These are phyloP conservation scores for Sarcophaga peregrina DNA, from an alignment of 1,140 invertebrate species.

Conservation along the genomic window DNA sequence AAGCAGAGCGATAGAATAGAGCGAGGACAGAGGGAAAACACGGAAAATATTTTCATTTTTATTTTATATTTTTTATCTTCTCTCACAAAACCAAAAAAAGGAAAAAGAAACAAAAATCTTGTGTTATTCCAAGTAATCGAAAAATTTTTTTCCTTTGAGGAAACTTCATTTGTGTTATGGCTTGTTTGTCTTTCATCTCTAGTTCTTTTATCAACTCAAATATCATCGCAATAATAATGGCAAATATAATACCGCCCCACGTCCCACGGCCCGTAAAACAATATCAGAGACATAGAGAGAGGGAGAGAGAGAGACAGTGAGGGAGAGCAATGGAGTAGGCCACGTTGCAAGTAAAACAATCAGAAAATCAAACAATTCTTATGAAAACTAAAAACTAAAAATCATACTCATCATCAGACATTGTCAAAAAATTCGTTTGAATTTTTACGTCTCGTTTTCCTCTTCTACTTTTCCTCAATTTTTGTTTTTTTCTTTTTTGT, in stretches of 20 bases:
- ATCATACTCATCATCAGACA: slow-evolving; percentile 11
- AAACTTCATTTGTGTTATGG: neutral
- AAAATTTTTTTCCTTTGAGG: neutral
- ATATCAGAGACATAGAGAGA: no score
- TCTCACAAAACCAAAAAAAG: no score
- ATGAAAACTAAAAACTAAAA: neutral
- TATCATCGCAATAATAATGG: slow-evolving; percentile 12
- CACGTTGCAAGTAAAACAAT: neutral
- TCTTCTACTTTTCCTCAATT: no score
- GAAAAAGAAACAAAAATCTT: neutral
- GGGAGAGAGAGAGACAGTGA: no score
- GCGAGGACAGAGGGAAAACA: no score
- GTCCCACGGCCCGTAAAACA: no score
- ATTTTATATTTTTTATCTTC: no score
- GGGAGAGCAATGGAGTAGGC: no score
- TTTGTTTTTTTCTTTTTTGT: neutral
- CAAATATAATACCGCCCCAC: slow-evolving; percentile 5
- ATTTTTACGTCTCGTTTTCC: no score
- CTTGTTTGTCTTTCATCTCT: neutral
- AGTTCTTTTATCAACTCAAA: neutral
- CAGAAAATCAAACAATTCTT: slow-evolving; percentile 13
- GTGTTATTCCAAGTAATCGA: slow-evolving; percentile 13
- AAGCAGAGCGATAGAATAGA: no score
- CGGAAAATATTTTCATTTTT: no score
- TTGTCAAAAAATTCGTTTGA: neutral